Conservation (phyloP, 2,797 vertebrate genomes). For the Coracias cyanogaster region DNA sequence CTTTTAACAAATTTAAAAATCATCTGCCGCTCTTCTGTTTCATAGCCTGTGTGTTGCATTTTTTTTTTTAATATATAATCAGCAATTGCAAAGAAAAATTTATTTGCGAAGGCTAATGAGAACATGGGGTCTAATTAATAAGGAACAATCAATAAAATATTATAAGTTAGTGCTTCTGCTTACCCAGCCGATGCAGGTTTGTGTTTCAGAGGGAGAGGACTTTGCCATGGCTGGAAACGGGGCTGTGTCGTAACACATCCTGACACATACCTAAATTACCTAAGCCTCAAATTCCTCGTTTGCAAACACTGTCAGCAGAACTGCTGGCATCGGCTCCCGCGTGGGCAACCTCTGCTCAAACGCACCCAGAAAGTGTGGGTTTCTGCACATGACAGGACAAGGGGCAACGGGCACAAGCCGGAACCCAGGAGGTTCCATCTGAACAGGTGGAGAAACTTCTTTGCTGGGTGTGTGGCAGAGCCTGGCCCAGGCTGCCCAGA, state of each 20-base stretch:
- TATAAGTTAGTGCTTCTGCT: neutral
- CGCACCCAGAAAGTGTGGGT: neutral
- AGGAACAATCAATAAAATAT: neutral
- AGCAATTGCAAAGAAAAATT: neutral
- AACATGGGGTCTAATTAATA: neutral
- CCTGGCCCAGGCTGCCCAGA: too few species aligned
- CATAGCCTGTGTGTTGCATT: neutral
- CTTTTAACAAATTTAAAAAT: rapidly evolving
- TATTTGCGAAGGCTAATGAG: neutral
- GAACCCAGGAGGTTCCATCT: too few species aligned
- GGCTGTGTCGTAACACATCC: neutral
- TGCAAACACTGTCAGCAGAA: neutral
- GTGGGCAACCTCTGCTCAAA: neutral
- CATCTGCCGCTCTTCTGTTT: neutral
- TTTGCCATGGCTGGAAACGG: neutral
- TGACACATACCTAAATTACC: neutral
- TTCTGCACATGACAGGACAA: neutral
- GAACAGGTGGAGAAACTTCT: too few species aligned
- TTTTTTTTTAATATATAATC: neutral
- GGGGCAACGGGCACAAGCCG: too few species aligned
- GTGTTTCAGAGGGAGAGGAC: neutral
- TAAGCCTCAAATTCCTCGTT: rapidly evolving
- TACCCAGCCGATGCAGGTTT: neutral
- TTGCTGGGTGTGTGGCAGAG: too few species aligned
- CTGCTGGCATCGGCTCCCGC: rapidly evolving